Evolutionary conservation across 2,797 vertebrate genomes (phyloP).

Genomic region (Falco peregrinus): DNA sequence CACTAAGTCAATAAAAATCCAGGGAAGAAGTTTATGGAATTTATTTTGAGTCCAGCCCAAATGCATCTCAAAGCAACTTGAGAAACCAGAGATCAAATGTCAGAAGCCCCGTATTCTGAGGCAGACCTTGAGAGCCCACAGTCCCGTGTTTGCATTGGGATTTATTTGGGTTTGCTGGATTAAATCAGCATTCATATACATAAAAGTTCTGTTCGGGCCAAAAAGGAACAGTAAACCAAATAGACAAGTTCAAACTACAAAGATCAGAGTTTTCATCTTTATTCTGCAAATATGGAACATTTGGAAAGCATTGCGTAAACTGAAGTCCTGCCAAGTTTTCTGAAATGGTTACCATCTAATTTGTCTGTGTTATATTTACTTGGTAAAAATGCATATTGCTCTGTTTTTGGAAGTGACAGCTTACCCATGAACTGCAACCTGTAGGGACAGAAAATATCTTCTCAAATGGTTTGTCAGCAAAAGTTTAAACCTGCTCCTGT

Average conservation of each 20-base stretch:
- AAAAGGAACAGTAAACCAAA: slow-evolving; percentile 51
- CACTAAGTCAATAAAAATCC: not conserved
- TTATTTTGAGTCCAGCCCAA: not conserved
- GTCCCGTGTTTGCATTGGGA: not conserved
- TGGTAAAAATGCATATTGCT: slow-evolving; percentile 41
- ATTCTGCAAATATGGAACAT: slow-evolving; percentile 43
- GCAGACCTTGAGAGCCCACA: not conserved
- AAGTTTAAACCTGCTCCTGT: not conserved
- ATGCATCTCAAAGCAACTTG: not conserved
- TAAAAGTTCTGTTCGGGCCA: slow-evolving; percentile 24
- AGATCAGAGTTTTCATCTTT: slow-evolving; percentile 61
- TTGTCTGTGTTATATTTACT: slow-evolving; percentile 62
- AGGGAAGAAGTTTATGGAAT: not conserved
- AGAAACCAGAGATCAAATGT: not conserved
- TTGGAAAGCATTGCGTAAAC: slow-evolving; percentile 71
- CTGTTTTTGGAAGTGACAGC: slow-evolving; percentile 50
- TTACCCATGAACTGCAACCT: slow-evolving; percentile 12
- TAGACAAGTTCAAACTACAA: slow-evolving; percentile 57
- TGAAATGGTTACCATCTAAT: slow-evolving; percentile 61
- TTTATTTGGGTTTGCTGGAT: slow-evolving; percentile 33
- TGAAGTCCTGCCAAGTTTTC: slow-evolving; percentile 65
- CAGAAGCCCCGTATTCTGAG: not conserved
- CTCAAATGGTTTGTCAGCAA: not conserved
- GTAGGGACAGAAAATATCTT: not conserved
- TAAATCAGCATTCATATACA: not conserved